Evolutionary conservation across 2,888 invertebrate species (phyloP).

Genomic region (Drosophila conformis): DNA sequence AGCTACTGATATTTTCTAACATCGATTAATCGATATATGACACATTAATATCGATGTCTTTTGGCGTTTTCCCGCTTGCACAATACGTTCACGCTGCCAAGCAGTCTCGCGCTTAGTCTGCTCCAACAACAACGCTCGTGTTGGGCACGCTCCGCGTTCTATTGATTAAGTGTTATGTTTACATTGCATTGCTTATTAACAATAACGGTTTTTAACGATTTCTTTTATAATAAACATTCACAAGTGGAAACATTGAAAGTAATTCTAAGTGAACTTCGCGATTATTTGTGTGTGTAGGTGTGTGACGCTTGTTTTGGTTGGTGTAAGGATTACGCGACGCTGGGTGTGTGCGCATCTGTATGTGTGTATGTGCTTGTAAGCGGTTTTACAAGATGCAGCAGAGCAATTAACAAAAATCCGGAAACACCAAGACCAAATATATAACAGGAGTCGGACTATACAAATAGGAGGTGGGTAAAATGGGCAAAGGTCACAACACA

Average conservation of each 20-base stretch:
- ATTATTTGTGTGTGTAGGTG: not conserved
- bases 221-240: not conserved
- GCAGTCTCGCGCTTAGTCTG: slow-evolving; percentile 51
- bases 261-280: not conserved
- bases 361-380: slow-evolving; percentile 7
- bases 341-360: slow-evolving; percentile 9
- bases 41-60: not conserved
- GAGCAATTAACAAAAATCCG: slow-evolving; percentile 8
- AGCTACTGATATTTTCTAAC: not conserved
- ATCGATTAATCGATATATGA: slow-evolving; percentile 14
- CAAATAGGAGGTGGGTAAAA: slow-evolving; percentile 42
- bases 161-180: slow-evolving; percentile 48
- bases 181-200: slow-evolving; percentile 32
- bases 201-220: not conserved
- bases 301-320: slow-evolving; percentile 4
- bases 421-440: slow-evolving; percentile 3
- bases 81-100: slow-evolving; percentile 33
- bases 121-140: slow-evolving; percentile 16
- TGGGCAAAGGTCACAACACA: slow-evolving; percentile 30
- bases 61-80: not conserved
- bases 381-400: slow-evolving; percentile 28
- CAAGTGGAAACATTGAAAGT: not conserved
- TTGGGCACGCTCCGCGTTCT: slow-evolving; percentile 16
- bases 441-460: slow-evolving; percentile 25
- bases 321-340: slow-evolving; percentile 45